Percentiles rank a stretch among this genome's conserved stretches.
Conservation (phyloP, 2,888 invertebrate species). For the Ommatoiulus sabulosus region DNA sequence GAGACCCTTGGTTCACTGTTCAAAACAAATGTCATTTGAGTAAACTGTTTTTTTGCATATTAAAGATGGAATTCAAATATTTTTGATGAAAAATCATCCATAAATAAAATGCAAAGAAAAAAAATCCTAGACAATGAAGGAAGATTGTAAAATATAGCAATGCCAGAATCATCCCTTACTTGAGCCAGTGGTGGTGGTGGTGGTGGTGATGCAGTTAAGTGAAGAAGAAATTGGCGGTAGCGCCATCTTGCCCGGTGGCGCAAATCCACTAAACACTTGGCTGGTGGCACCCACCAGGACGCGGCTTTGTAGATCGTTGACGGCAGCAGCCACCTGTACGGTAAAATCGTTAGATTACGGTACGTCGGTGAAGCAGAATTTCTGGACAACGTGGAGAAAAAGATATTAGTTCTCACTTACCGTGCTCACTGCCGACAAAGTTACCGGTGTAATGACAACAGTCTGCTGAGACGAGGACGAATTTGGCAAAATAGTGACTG, state of each 20-base stretch:
- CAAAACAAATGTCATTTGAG: background rate
- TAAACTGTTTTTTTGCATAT: too few relatives aligned
- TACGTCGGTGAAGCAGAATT: background rate
- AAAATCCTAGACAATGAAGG: too few relatives aligned
- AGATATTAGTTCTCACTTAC: background rate
- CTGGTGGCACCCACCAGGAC: slow-evolving; percentile 64
- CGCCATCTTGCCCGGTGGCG: slow-evolving; percentile 53
- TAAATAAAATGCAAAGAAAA: too few relatives aligned
- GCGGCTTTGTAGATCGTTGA: slow-evolving; percentile 64
- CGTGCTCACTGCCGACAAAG: slow-evolving; percentile 60
- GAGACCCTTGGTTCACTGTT: background rate
- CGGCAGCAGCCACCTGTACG: slow-evolving; percentile 58
- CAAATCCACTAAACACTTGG: slow-evolving; percentile 63
- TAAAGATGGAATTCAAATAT: too few relatives aligned
- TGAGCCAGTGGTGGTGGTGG: background rate
- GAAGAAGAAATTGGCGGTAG: slow-evolving; percentile 20
- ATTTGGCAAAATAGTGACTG: slow-evolving; percentile 64
- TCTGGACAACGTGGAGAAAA: background rate
- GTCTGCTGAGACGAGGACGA: slow-evolving; percentile 60
- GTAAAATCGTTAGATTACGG: background rate
- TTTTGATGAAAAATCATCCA: too few relatives aligned
- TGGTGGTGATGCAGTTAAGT: background rate
- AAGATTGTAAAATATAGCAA: background rate
- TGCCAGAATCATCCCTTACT: background rate
- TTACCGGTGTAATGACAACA: slow-evolving; percentile 61